These are phyloP conservation scores for Patella ulyssiponensis DNA, from an alignment of 2,888 invertebrate genomes.

Conservation along the genomic window DNA sequence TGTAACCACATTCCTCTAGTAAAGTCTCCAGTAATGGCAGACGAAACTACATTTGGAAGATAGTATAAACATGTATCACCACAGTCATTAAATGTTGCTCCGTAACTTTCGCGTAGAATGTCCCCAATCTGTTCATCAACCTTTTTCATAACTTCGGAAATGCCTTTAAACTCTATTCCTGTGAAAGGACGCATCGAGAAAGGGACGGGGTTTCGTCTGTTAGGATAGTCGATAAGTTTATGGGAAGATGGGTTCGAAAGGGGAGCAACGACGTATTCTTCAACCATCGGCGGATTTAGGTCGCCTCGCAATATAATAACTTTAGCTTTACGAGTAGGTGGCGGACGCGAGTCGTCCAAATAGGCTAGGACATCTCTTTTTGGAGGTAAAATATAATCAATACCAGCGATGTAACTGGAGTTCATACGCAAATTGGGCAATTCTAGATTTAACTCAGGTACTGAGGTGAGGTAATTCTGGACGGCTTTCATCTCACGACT, in stretches of 20 bases:
- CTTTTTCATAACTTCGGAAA: constrained; percentile 22
- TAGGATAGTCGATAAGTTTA: constrained; percentile 13
- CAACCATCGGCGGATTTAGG: constrained; percentile 42
- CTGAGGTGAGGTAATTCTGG: constrained; percentile 24
- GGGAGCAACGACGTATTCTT: constrained; percentile 21
- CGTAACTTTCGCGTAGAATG: constrained; percentile 38
- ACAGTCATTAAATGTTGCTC: constrained; percentile 31
- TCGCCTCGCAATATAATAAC: constrained; percentile 59
- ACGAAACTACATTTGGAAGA: constrained; percentile 24
- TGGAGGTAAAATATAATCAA: constrained; percentile 40
- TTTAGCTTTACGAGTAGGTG: constrained; percentile 51
- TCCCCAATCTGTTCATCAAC: constrained; percentile 29
- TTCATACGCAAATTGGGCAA: constrained; percentile 26
- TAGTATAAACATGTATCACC: constrained; percentile 35
- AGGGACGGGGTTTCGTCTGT: constrained; percentile 32
- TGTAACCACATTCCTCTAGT: constrained; percentile 41
- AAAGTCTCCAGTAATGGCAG: constrained; percentile 11
- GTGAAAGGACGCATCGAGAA: constrained; percentile 37
- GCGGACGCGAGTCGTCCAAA: constrained; percentile 32
- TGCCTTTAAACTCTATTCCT: constrained; percentile 23
- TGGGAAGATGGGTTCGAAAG: constrained; percentile 39
- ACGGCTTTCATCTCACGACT: constrained; percentile 32
- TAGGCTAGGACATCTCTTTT: constrained; percentile 43
- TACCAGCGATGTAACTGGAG: constrained; percentile 32
- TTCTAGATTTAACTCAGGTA: constrained; percentile 34